A percentile compares a stretch with the other conserved stretches of the same genome.
These are phyloP conservation scores for Manacus vitellinus DNA, from an alignment of 2,113 vertebrate species.

Conservation along the genomic window DNA sequence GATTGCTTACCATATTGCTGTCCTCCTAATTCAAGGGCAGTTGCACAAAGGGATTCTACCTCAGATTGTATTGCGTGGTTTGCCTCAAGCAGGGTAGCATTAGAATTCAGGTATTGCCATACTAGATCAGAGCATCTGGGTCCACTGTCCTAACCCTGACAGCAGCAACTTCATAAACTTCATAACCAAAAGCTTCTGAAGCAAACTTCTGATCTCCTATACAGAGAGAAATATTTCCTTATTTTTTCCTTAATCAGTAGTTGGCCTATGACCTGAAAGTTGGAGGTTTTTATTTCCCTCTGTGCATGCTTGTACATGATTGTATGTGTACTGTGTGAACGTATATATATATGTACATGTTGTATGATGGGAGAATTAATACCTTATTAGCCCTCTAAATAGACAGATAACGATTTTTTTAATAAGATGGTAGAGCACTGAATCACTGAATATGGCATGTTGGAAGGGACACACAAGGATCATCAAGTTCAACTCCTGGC, in stretches of 20 bases:
- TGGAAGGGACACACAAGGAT: background rate
- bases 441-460: background rate
- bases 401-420: background rate
- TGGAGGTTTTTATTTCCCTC: background rate
- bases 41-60: background rate
- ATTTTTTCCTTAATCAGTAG: background rate
- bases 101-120: background rate
- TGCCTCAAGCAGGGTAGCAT: background rate
- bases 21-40: background rate
- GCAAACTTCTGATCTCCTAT: background rate
- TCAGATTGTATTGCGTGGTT: background rate
- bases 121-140: background rate
- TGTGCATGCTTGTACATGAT: accelerated
- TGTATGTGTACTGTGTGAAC: background rate
- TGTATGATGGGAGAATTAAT: background rate
- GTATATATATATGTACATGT: accelerated
- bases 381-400: background rate
- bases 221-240: background rate
- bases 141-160: background rate
- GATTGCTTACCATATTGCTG: background rate
- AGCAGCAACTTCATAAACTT: background rate
- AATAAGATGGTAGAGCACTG: background rate
- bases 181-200: background rate
- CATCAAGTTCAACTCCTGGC: background rate
- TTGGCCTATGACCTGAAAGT: background rate